Percentiles rank a stretch among this genome's conserved stretches.
Conservation (phyloP, 2,113 vertebrate genomes). For the Paedocypris sp. region DNA sequence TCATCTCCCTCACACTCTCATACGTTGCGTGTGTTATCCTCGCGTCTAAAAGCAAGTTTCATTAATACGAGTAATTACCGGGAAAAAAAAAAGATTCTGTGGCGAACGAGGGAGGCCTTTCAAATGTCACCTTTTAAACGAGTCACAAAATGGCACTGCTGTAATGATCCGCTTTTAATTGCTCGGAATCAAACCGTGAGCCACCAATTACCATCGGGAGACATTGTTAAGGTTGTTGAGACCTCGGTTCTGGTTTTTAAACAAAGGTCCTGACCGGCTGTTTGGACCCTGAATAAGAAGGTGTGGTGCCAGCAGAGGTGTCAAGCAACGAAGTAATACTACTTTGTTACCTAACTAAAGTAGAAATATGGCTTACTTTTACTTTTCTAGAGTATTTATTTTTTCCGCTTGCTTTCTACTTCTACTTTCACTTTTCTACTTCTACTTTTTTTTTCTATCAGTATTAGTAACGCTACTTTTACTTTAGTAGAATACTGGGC, state of each 20-base stretch:
- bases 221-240: constrained; percentile 34
- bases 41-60: constrained; percentile 43
- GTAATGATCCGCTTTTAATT: constrained; percentile 57
- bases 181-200: constrained; percentile 46
- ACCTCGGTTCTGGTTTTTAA: not conserved
- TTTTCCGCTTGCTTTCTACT: no score
- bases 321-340: no score
- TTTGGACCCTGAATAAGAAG: not conserved
- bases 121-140: constrained; percentile 63
- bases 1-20: not conserved
- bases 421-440: no score
- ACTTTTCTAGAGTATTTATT: no score
- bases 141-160: constrained; percentile 56
- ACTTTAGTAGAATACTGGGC: not conserved
- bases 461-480: no score
- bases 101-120: constrained; percentile 45
- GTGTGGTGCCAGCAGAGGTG: not conserved
- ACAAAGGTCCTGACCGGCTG: not conserved
- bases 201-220: constrained; percentile 43
- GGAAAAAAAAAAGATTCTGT: constrained; percentile 50
- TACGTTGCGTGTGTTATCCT: constrained; percentile 23
- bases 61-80: constrained; percentile 53
- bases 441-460: no score
- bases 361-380: no score
- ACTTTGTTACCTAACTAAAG: no score